Base-by-base conservation (phyloP, 1,140 invertebrate species). In the Wasmannia auropunctata region DNA sequence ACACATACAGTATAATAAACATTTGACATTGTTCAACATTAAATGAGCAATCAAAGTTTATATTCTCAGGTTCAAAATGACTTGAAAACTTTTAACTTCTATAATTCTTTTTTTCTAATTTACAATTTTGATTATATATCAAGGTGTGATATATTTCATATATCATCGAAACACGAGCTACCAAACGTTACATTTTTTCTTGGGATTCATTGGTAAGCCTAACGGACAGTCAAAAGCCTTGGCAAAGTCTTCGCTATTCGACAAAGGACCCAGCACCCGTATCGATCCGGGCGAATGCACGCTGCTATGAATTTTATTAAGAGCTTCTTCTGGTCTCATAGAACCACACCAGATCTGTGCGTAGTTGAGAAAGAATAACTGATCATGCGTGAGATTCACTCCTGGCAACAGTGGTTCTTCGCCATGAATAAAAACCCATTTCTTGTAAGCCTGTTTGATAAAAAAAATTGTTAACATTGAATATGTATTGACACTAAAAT, bases 281-380 rank as follows among this genome's bases (percentile, higher is more conserved):
- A 99, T 98, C 0, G 98, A 97, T 10, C 98, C 99, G 0, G 99
- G 99, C 14, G 98, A 98, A 93, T 99, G 99, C 10, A 99, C 98
- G 6, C 98, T 98, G 14, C 98, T 99, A 51, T 98, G 96, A 69
- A 99, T 97, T 95, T 99, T 99, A 34, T 98, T 98, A 2, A 99
- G 95, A 65, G 99, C 98, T 91, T 99, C 99, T 95, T 99, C 98
- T 5, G 98, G 98, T 88, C 98, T 96, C 98, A 99, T 99, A 0
- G 98, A 98, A 7, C 99, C 99, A 93, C 99, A 99, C 99, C 99
- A 99, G 63, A 99, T 99, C 90, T 96, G 96, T 14, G 98, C 98
- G 93, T 98, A 98, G 93, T 98, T 98, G 2, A 98, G 95, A 93
- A 98, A 98, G 94, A 98, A 98, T 6, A 98, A 94, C 94, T 98